Conservation (phyloP, 2,888 invertebrate species). For the Ectemnius lituratus region DNA sequence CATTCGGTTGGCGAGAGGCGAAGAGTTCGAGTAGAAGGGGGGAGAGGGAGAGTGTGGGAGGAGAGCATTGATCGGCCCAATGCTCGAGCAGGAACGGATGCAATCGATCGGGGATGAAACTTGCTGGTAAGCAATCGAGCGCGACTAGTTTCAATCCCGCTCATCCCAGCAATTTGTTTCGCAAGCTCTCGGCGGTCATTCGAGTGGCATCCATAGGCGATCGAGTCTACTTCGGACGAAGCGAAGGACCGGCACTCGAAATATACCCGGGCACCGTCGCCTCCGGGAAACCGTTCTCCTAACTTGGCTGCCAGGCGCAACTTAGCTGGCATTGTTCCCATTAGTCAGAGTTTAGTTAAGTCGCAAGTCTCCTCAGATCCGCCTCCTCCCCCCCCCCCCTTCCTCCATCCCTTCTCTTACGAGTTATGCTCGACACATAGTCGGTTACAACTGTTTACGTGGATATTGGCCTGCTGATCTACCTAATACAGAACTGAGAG, state of each 20-base stretch:
- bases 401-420: not conserved
- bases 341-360: constrained; percentile 40
- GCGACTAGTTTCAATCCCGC: constrained; percentile 26
- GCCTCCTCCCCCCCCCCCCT: constrained; percentile 20
- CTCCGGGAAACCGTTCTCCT: constrained; percentile 11
- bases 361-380: constrained; percentile 28
- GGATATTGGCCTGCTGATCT: constrained; percentile 27
- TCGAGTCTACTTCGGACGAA: constrained; percentile 17
- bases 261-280: constrained; percentile 16
- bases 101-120: constrained; percentile 33
- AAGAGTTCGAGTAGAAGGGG: not conserved
- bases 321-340: constrained; percentile 51
- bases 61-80: not conserved
- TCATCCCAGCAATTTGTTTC: constrained; percentile 48
- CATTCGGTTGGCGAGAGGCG: not conserved
- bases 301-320: constrained; percentile 35
- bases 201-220: constrained; percentile 27
- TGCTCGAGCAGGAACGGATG: not conserved
- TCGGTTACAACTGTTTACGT: constrained; percentile 45
- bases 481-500: constrained; percentile 27
- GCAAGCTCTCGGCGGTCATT: constrained; percentile 35
- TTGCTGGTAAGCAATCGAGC: constrained; percentile 34
- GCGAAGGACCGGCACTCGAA: not conserved
- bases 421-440: not conserved
- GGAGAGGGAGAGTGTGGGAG: not conserved